Evolutionary conservation across 2,113 vertebrate genomes (phyloP).

Genomic region (Sebastes schlegelii): DNA sequence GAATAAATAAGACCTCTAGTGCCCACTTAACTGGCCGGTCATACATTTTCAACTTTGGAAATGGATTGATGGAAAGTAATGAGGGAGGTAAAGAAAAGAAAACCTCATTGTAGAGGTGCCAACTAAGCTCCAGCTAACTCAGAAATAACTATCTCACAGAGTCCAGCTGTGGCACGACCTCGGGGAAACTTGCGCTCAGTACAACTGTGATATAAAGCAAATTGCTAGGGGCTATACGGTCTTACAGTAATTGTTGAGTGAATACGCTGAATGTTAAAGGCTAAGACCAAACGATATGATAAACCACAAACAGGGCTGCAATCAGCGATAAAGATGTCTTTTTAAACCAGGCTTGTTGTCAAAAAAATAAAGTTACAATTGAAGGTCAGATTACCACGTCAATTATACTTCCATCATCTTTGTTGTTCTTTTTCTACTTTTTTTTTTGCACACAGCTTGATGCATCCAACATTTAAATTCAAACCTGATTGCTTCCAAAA

Average conservation of each 20-base stretch:
- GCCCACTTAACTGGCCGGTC: conserved; percentile 3
- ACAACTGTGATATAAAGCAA: conserved; percentile 17
- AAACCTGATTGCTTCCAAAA: background rate
- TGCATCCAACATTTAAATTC: background rate
- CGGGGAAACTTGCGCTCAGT: background rate
- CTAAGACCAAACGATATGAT: background rate
- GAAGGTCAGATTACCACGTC: no score
- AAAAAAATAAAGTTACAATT: background rate
- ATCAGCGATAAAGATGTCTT: background rate
- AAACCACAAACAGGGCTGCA: background rate
- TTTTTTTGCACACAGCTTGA: background rate
- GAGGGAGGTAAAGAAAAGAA: background rate
- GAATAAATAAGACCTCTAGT: background rate
- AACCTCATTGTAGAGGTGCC: conserved; percentile 3
- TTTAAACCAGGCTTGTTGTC: background rate
- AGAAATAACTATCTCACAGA: background rate
- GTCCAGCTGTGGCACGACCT: conserved; percentile 3
- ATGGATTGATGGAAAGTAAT: conserved; percentile 12
- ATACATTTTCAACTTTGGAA: background rate
- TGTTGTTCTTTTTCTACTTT: background rate
- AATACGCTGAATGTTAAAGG: background rate
- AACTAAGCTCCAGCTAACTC: background rate
- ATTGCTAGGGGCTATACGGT: background rate
- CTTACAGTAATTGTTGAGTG: background rate
- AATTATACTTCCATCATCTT: background rate